phyloP scores from a whole-genome alignment of 2,113 vertebrate species.

The Lamprotornis superbus region DNA sequence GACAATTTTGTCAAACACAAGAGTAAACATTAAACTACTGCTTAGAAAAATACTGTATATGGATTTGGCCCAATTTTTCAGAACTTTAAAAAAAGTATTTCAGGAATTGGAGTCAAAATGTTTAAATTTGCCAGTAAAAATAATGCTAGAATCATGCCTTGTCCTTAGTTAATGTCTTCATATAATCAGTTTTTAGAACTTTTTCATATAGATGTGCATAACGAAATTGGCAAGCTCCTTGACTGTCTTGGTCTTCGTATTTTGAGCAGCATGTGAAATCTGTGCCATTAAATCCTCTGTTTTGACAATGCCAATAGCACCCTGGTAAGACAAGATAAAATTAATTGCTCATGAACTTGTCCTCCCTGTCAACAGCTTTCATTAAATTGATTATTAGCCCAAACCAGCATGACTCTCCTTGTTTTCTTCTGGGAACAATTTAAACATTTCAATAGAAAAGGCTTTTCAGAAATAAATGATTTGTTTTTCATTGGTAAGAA shows the following conservation, averaged over 20 bases:
- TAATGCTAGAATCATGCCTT: neutral
- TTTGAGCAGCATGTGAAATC: neutral
- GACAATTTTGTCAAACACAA: neutral
- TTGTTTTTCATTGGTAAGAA: neutral
- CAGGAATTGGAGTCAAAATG: neutral
- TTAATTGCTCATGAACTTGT: neutral
- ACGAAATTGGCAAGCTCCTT: neutral
- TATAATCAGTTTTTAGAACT: neutral
- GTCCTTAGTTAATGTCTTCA: neutral
- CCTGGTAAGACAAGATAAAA: neutral
- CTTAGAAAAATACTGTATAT: neutral
- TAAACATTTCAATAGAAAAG: neutral
- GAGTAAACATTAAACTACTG: neutral
- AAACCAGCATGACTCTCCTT: neutral
- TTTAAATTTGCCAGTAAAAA: neutral
- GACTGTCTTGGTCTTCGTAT: neutral
- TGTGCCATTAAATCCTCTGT: neutral
- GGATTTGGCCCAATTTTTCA: neutral
- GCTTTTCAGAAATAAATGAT: neutral
- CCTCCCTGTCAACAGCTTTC: neutral
- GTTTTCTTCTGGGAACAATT: neutral
- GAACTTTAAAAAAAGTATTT: neutral
- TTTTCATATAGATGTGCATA: neutral
- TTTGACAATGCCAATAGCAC: neutral
- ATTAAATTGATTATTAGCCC: neutral